A percentile compares a stretch with the other conserved stretches of the same genome.
Conservation (phyloP, 2,888 invertebrate genomes). For the Phyllotreta cruciferae region DNA sequence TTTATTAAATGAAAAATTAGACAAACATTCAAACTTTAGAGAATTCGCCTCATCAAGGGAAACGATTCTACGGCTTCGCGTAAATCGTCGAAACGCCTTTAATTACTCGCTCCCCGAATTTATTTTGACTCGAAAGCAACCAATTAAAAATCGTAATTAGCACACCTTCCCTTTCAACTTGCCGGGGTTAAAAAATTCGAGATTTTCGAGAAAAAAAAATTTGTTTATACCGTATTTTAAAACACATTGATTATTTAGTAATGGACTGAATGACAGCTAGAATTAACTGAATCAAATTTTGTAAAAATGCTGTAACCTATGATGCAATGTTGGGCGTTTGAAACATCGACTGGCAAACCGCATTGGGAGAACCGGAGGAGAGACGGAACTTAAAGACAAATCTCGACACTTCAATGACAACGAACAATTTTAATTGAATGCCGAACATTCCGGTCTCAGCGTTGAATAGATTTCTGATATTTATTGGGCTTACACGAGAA, state of each 20-base stretch:
- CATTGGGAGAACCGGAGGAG: constrained; percentile 42
- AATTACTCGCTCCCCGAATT: constrained; percentile 31
- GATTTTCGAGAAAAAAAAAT: constrained; percentile 1
- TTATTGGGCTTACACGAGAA: constrained; percentile 39
- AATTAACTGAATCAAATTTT: too few species aligned
- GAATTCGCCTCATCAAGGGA: constrained; percentile 7
- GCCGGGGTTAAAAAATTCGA: constrained; percentile 23
- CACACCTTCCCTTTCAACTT: constrained; percentile 26
- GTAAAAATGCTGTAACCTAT: not conserved
- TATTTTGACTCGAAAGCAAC: constrained; percentile 31
- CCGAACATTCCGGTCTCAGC: constrained; percentile 52
- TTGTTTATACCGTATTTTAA: too few species aligned
- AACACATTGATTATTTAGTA: not conserved
- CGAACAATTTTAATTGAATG: constrained; percentile 56
- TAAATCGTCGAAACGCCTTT: constrained; percentile 26
- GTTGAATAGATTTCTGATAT: constrained; percentile 47
- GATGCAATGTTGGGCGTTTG: not conserved
- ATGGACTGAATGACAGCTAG: not conserved
- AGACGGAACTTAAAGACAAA: constrained; percentile 51
- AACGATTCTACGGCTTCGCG: constrained; percentile 11
- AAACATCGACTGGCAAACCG: constrained; percentile 27
- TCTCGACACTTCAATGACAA: constrained; percentile 55
- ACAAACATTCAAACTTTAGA: constrained; percentile 4
- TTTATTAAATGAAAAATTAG: not conserved
- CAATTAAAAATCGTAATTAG: constrained; percentile 37